Evolutionary conservation across 2,797 vertebrate genomes (phyloP).

Genomic region (Cercopithecus mitis): DNA sequence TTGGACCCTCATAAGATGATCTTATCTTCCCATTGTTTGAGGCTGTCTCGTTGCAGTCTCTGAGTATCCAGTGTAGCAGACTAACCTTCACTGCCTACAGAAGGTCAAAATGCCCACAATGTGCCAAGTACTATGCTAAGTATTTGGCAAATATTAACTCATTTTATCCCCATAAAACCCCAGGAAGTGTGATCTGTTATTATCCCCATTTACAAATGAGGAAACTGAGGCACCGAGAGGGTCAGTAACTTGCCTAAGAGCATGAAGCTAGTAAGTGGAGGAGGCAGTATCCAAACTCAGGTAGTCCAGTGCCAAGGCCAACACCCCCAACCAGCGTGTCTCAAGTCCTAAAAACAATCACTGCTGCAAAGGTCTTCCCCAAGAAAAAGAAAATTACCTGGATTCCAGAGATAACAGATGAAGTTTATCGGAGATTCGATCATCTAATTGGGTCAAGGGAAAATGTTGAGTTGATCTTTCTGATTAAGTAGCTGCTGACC

Average conservation of each 20-base stretch:
- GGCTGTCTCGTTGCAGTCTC: neutral
- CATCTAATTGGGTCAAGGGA: neutral
- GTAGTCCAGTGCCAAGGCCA: neutral
- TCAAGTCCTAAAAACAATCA: neutral
- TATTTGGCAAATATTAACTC: neutral
- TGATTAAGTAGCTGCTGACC: neutral
- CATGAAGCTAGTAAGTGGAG: neutral
- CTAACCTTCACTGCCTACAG: neutral
- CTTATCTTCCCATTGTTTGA: neutral
- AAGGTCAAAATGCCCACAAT: neutral
- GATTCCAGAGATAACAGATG: neutral
- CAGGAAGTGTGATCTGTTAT: neutral
- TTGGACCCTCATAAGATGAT: neutral
- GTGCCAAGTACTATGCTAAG: no score
- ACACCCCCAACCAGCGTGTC: neutral
- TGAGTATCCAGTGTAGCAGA: neutral
- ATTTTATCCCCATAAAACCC: neutral
- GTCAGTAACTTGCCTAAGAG: neutral
- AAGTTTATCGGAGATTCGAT: neutral
- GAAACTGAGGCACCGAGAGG: neutral
- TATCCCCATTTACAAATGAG: neutral
- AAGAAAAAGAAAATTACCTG: neutral
- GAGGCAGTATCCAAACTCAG: neutral
- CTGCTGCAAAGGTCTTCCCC: neutral
- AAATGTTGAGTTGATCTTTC: neutral